Evolutionary conservation across 64 coral and sea anemone species (phyloP).

Genomic region (Porites lutea): DNA sequence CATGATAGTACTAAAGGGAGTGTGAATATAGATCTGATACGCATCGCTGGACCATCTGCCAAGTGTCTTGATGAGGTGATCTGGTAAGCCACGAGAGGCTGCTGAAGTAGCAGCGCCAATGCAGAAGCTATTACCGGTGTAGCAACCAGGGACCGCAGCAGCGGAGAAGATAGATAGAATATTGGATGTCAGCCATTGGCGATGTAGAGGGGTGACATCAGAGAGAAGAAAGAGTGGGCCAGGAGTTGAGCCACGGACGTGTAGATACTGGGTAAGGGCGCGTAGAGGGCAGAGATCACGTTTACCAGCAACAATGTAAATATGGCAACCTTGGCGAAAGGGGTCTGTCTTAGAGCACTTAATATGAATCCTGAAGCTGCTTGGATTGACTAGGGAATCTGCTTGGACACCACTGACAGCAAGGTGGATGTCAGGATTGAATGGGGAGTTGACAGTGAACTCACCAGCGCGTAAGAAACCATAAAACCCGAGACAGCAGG

Average conservation of each 20-base stretch:
- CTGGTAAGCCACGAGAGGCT: slow-evolving; percentile 4
- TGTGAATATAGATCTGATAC: slow-evolving; percentile 24
- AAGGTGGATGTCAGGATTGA: too few species aligned
- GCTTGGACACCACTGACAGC: too few species aligned
- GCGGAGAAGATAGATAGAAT: too few species aligned
- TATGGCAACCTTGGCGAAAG: background rate
- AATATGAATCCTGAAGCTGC: slow-evolving; percentile 1
- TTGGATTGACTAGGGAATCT: background rate
- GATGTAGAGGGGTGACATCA: background rate
- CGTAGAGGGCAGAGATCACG: background rate
- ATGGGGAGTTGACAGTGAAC: too few species aligned
- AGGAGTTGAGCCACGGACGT: slow-evolving; percentile 1
- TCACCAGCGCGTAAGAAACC: background rate
- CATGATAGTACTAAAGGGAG: background rate
- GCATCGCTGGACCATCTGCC: slow-evolving; percentile 12
- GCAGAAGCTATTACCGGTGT: slow-evolving; percentile 10
- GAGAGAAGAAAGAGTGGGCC: slow-evolving; percentile 25
- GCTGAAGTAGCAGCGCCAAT: slow-evolving; percentile 24
- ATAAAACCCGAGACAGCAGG: slow-evolving; percentile 2
- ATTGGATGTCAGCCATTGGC: background rate
- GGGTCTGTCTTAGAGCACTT: background rate
- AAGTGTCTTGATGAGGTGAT: background rate
- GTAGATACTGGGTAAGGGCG: background rate
- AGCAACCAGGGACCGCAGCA: slow-evolving; percentile 12
- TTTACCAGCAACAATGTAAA: background rate